Conservation (phyloP, 37 sponge, comb jelly and placozoan species). For the Axinella damicornis region DNA sequence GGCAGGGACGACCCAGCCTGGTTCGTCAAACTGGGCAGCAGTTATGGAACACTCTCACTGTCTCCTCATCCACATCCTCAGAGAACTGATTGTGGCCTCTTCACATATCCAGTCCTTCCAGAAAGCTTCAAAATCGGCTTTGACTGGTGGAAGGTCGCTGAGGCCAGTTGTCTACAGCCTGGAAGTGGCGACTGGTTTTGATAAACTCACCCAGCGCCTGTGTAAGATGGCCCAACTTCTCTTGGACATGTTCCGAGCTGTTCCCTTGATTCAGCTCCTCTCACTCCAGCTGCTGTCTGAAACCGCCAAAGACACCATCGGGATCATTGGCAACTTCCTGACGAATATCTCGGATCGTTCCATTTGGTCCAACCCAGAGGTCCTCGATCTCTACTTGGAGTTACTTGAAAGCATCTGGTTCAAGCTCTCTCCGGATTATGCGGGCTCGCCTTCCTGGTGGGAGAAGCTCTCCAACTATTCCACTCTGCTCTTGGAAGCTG, state of each 20-base stretch:
- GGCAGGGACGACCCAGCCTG: background rate
- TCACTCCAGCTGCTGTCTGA: conserved; percentile 64
- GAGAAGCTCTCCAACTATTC: conserved; percentile 56
- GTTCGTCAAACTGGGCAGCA: conserved; percentile 22
- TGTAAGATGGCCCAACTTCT: conserved; percentile 60
- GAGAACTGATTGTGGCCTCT: conserved; percentile 13
- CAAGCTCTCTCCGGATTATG: conserved; percentile 54
- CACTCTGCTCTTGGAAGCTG: conserved; percentile 28
- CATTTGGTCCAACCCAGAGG: conserved; percentile 47
- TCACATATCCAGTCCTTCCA: conserved; percentile 32
- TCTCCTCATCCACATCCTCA: conserved; percentile 17
- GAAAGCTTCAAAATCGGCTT: conserved; percentile 37
- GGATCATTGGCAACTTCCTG: conserved; percentile 57
- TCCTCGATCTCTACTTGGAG: conserved; percentile 68
- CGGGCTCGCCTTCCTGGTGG: conserved; percentile 46
- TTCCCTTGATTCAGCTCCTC: conserved; percentile 75
- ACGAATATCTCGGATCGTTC: conserved; percentile 34
- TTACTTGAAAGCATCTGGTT: conserved; percentile 72
- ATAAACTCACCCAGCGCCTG: conserved; percentile 45
- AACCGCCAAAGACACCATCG: conserved; percentile 54
- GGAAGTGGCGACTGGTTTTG: conserved; percentile 33
- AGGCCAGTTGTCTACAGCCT: conserved; percentile 16
- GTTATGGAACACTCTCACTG: conserved; percentile 21
- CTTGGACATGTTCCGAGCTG: conserved; percentile 48
- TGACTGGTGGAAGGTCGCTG: background rate